These are phyloP conservation scores for Agriopis leucophaearia DNA, from an alignment of 2,888 invertebrate species.

Conservation along the genomic window DNA sequence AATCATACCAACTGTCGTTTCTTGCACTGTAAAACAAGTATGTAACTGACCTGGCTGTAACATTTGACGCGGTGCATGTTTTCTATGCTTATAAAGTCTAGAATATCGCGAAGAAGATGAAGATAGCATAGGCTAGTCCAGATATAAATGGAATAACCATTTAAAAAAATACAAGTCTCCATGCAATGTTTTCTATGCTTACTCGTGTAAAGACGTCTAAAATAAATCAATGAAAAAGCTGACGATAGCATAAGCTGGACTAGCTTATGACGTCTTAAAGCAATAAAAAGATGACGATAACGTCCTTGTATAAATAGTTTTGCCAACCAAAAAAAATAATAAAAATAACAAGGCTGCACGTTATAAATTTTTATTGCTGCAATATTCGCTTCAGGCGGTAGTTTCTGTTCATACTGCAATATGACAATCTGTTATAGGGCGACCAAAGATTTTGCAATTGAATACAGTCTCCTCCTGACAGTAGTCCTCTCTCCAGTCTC, in stretches of 20 bases:
- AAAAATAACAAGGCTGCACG: not conserved
- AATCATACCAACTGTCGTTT: not conserved
- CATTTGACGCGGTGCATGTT: not conserved
- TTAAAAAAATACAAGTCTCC: too few relatives aligned
- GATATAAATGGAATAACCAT: not conserved
- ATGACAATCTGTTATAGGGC: conserved; percentile 8
- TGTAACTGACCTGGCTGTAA: not conserved
- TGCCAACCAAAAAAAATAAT: not conserved
- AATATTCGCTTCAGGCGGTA: not conserved
- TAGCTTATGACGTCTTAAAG: not conserved
- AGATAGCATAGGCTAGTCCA: not conserved
- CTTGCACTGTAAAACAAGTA: conserved; percentile 4
- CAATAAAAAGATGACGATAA: not conserved
- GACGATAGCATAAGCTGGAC: too few relatives aligned
- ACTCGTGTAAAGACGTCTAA: too few relatives aligned
- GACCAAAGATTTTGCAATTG: conserved; percentile 10
- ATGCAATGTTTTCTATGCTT: too few relatives aligned
- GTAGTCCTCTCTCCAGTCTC: too few relatives aligned
- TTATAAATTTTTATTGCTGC: conserved; percentile 18
- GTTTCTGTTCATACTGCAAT: conserved; percentile 1
- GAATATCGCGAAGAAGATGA: not conserved
- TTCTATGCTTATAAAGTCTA: not conserved
- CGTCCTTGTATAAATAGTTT: not conserved
- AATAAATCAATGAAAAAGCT: too few relatives aligned
- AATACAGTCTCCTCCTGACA: too few relatives aligned